These are phyloP conservation scores for Dinocampus coccinellae DNA, from an alignment of 2,888 invertebrate species.

Conservation along the genomic window DNA sequence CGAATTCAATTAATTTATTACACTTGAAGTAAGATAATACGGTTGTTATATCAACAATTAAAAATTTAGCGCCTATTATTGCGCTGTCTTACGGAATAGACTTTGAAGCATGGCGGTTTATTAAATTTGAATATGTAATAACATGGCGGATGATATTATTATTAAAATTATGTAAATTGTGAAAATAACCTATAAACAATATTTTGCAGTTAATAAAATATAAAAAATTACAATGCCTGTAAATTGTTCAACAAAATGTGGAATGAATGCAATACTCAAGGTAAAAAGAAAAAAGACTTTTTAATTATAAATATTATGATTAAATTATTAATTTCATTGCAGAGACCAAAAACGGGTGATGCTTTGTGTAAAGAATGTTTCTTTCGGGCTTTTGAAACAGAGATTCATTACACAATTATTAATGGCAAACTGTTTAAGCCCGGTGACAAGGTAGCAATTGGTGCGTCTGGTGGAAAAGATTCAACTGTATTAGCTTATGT, in stretches of 20 bases:
- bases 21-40: no score
- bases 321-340: constrained; percentile 52
- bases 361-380: constrained; percentile 96
- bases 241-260: constrained; percentile 79
- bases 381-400: constrained; percentile 92
- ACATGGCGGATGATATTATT: no score
- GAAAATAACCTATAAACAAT: background rate
- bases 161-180: no score
- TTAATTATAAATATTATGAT: background rate
- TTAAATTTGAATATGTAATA: no score
- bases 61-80: background rate
- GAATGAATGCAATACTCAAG: constrained; percentile 82
- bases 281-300: constrained; percentile 67
- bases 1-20: background rate
- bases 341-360: constrained; percentile 93
- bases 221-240: constrained; percentile 74
- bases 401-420: constrained; percentile 92
- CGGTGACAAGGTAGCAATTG: constrained; percentile 91
- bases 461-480: constrained; percentile 95
- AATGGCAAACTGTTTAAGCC: constrained; percentile 84
- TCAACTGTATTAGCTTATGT: constrained; percentile 97
- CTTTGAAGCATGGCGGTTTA: no score
- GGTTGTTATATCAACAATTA: no score
- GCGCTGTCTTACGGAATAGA: background rate
- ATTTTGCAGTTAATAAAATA: no score